A percentile compares a stretch with the other conserved stretches of the same genome.
phyloP scores from a whole-genome alignment of 2,888 invertebrate species.

The Nymphalis c-album region DNA sequence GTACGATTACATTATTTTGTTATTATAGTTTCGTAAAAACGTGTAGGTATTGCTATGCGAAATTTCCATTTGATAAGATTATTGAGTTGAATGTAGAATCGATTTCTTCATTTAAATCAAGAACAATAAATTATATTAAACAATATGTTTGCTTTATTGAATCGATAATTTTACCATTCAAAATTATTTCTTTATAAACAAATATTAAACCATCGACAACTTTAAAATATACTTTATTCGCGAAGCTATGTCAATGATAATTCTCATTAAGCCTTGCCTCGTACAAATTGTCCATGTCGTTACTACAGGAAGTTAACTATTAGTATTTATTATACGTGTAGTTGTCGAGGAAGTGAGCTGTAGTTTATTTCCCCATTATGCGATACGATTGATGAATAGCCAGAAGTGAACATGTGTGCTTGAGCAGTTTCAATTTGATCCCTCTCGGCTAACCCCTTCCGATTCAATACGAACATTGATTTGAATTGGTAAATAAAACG shows the following conservation, averaged over 20 bases:
- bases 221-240: neutral
- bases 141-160: neutral
- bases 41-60: neutral
- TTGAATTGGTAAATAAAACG: constrained; percentile 71
- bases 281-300: constrained; percentile 20
- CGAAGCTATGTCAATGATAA: constrained; percentile 13
- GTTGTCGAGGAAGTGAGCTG: constrained; percentile 61
- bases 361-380: constrained; percentile 69
- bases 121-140: neutral
- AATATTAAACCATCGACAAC: too few relatives aligned
- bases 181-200: too few relatives aligned
- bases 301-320: constrained; percentile 39
- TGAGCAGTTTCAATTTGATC: constrained; percentile 39
- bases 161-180: too few relatives aligned
- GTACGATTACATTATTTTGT: neutral
- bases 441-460: constrained; percentile 47
- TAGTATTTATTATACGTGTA: constrained; percentile 42
- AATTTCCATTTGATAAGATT: neutral
- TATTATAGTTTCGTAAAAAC: neutral
- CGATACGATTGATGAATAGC: constrained; percentile 75
- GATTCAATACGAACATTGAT: constrained; percentile 66
- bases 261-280: constrained; percentile 19
- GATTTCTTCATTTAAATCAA: neutral
- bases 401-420: constrained; percentile 57
- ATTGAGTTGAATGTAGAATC: neutral